Evolutionary conservation across 2,797 vertebrate genomes (phyloP).

Genomic region (Rhodeus uyekii): DNA sequence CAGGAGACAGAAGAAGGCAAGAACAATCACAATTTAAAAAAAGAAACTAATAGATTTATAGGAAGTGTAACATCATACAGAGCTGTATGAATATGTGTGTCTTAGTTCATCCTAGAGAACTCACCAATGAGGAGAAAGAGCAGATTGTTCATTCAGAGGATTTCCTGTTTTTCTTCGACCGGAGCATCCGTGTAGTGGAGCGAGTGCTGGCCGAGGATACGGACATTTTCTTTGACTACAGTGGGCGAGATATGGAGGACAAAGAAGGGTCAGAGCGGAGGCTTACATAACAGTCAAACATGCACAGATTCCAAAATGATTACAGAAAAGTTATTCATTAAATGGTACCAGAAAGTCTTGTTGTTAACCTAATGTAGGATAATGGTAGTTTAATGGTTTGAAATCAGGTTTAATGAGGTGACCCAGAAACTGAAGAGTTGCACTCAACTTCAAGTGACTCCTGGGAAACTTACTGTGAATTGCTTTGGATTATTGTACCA

Average conservation of each 20-base stretch:
- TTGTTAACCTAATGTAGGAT: slow-evolving; percentile 7
- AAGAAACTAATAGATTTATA: background rate
- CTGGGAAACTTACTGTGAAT: slow-evolving; percentile 2
- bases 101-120: slow-evolving; percentile 81
- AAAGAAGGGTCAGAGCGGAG: slow-evolving; percentile 82
- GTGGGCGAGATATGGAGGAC: slow-evolving; percentile 84
- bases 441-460: slow-evolving; percentile 10
- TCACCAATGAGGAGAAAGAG: slow-evolving; percentile 88
- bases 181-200: slow-evolving; percentile 84
- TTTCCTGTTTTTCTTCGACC: slow-evolving; percentile 87
- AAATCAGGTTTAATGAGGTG: slow-evolving; percentile 14
- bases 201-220: slow-evolving; percentile 84
- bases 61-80: background rate
- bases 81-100: slow-evolving; percentile 8
- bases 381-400: slow-evolving; percentile 2
- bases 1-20: slow-evolving; percentile 81
- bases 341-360: background rate
- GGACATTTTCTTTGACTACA: slow-evolving; percentile 90
- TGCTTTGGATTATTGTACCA: background rate
- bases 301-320: background rate
- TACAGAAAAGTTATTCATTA: slow-evolving; percentile 2
- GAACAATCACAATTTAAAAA: background rate
- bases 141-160: slow-evolving; percentile 88
- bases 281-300: slow-evolving; percentile 18
- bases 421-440: slow-evolving; percentile 22